Base-by-base conservation (phyloP, 2,797 vertebrate genomes). In the Clarias platycephalus region DNA sequence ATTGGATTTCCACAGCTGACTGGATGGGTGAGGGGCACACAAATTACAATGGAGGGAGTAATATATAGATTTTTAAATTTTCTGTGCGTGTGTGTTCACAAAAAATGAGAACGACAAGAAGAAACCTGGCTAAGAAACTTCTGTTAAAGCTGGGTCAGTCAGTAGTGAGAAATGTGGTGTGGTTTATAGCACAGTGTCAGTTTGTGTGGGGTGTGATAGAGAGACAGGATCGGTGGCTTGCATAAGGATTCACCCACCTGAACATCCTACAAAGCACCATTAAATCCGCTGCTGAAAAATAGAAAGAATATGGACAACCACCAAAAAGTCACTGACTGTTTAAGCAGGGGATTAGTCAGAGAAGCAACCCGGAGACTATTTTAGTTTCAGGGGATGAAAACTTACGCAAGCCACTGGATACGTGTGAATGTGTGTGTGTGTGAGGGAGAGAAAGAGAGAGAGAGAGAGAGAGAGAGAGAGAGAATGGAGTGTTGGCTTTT, bases 21-120 rank as follows among this genome's bases (percentile, higher is more conserved):
- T 86, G 83, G 83, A 90, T 89, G 91, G 91, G 93, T 92, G 92
- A 90, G 90, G 87, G 86, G 80, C 87, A 80, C 90, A 86, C 90
- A 93, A 90, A 90, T 78, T 63, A 26, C 22, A 78, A 89, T 89
- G 88, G 62, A 66, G 70, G 57, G 0, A 57, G 34, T 22, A 77
- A 60, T 13, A 44, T 44, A 44, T 44, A 44, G 40, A 49, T 13
- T 3, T 49, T 12, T 49, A 9, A 1, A 1, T 10, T 49, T 49
- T 49, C 13, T 44, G 44, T 49, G 44, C 81, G 31, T 70, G 62
- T 82, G 26, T 63, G 34, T 60, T 37, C 31, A 24, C 28, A 2
- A n/a, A 63, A 55, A 64, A 18, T 34, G 68, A 57, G 16, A 74
- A 53, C 63, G 24, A 53, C 4, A 63, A 26, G 8, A 80, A 63